phyloP scores from a whole-genome alignment of 2,113 vertebrate genomes.

The Rhabdomys dilectus region DNA sequence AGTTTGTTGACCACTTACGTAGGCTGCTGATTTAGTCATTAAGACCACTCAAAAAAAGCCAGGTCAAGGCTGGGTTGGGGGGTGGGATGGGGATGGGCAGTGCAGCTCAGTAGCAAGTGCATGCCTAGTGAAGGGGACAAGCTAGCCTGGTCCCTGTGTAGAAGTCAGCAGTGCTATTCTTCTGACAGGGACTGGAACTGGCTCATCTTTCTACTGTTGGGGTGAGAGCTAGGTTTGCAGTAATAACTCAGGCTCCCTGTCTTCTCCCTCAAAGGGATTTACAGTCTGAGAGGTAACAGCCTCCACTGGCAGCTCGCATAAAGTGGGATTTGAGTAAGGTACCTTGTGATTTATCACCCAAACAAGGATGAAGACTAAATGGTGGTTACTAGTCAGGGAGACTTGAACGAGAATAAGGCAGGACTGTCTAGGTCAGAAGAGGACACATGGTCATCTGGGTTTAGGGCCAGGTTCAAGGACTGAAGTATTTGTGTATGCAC shows the following conservation, averaged over 20 bases:
- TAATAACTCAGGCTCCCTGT: background rate
- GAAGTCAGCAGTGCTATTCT: background rate
- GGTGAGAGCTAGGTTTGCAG: background rate
- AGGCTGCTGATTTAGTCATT: background rate
- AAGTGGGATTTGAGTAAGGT: background rate
- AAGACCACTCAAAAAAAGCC: background rate
- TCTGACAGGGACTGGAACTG: background rate
- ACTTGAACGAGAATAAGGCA: background rate
- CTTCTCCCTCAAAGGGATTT: background rate
- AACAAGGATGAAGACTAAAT: background rate
- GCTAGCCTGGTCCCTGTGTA: background rate
- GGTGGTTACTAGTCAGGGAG: background rate
- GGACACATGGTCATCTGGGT: too few relatives aligned
- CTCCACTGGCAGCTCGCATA: background rate
- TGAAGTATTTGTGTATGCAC: too few relatives aligned
- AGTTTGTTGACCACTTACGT: background rate
- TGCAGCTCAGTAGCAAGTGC: background rate
- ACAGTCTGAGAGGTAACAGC: background rate
- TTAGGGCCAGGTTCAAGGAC: background rate
- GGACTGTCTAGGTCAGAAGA: background rate
- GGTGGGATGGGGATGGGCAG: too few relatives aligned
- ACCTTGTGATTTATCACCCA: background rate
- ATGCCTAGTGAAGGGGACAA: background rate
- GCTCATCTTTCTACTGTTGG: background rate
- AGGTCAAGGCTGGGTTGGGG: background rate